These are phyloP conservation scores for Dolichopus griseipennis DNA, from an alignment of 2,888 invertebrate species.

Conservation along the genomic window DNA sequence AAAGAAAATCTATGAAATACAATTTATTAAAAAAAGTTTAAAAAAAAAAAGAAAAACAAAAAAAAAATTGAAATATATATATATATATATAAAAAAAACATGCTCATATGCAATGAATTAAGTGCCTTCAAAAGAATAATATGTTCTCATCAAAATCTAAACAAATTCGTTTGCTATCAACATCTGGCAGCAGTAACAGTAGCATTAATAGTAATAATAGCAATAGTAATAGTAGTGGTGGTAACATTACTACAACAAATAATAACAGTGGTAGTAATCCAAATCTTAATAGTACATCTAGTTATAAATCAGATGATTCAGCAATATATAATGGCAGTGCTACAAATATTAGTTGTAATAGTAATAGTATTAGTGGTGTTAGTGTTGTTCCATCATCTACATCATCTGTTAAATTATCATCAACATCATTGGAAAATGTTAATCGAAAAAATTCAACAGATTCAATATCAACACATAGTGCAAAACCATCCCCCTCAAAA, in stretches of 20 bases:
- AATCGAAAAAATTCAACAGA: background rate
- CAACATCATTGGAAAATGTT: constrained; percentile 1
- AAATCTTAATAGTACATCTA: background rate
- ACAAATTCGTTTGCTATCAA: constrained; percentile 17
- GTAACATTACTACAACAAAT: background rate
- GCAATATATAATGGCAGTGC: background rate
- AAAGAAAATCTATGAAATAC: too few relatives aligned
- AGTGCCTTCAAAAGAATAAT: constrained; percentile 15
- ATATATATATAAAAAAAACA: constrained; percentile 16
- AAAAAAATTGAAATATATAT: background rate
- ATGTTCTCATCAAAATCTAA: constrained; percentile 20
- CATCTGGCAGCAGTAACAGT: constrained; percentile 9
- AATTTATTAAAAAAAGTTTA: too few relatives aligned
- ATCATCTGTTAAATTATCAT: background rate
- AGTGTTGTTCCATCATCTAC: background rate
- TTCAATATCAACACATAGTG: background rate
- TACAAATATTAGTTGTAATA: background rate
- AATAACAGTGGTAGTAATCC: background rate
- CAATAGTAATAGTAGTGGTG: background rate
- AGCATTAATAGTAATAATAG: constrained; percentile 4
- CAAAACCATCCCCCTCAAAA: constrained; percentile 17
- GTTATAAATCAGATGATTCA: background rate
- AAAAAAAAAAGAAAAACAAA: background rate
- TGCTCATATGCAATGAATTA: constrained; percentile 16
- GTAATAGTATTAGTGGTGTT: background rate